Conservation (phyloP, 2,888 invertebrate genomes). For the Dasysyrphus tricinctus region DNA sequence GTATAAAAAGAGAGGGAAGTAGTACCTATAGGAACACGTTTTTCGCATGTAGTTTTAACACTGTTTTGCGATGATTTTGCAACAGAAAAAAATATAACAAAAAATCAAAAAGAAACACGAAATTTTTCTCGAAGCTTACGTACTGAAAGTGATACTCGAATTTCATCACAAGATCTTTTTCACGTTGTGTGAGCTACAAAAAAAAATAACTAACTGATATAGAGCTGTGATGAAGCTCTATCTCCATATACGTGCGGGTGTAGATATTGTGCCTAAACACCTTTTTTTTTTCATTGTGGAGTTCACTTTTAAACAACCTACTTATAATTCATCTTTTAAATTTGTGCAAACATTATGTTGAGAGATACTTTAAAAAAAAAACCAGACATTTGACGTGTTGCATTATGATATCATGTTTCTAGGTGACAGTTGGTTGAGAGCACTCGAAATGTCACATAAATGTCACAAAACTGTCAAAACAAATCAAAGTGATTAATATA, state of each 20-base stretch:
- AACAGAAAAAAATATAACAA: constrained; percentile 7
- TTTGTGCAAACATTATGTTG: constrained; percentile 30
- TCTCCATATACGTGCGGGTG: constrained; percentile 30
- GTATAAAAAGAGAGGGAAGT: not conserved
- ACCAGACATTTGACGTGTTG: constrained; percentile 11
- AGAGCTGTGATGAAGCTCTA: not conserved
- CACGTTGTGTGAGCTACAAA: constrained; percentile 4
- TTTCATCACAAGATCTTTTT: constrained; percentile 64
- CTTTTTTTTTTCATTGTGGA: constrained; percentile 14
- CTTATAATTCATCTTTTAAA: constrained; percentile 23
- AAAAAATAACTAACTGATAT: not conserved
- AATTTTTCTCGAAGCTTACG: constrained; percentile 51
- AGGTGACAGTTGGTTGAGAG: constrained; percentile 17
- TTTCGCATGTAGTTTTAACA: constrained; percentile 15
- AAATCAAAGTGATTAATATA: constrained; percentile 25
- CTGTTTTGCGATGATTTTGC: constrained; percentile 9
- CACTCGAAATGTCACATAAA: constrained; percentile 24
- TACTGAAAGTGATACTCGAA: constrained; percentile 58
- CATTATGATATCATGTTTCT: constrained; percentile 44
- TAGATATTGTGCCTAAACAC: constrained; percentile 8
- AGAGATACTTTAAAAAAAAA: constrained; percentile 51
- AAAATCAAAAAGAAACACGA: constrained; percentile 16
- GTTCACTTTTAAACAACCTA: not conserved
- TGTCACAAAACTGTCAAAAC: constrained; percentile 19
- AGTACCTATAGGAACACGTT: not conserved